Base-by-base conservation (phyloP, 1,140 invertebrate species). In the Planococcus citri region DNA sequence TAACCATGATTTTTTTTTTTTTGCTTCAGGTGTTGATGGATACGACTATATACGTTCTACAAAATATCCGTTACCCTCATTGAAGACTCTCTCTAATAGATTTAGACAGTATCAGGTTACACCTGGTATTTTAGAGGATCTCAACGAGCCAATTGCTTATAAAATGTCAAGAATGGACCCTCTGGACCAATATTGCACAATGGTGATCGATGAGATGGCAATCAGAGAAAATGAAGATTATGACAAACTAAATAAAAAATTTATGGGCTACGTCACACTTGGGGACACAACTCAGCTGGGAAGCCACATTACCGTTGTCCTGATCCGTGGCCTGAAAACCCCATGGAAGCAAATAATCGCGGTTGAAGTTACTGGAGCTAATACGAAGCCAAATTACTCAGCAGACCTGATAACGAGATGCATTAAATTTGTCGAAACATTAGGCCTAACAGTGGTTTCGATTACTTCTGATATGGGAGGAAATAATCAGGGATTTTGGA, bases 381-480 rank as follows among this genome's bases (percentile, higher is more conserved):
- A 27, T 68, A 38, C 33, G 1, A 68, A 38, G 6, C 1, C 10
- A 10, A 8, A 10, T 2, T 6, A 33, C 14, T 12, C 33, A 6
- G n/a, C 2, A 22, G n/a, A 33, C 1, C 20, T 29, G 1, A 33
- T 64, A 9, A 1, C 60, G 1, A 8, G 33, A 21, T 61, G 27
- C n/a, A 67, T 70, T 29, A 29, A 27, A 33, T 67, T 22, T 37
- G 25, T 61, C 14, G 22, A 61, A 37, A 27, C 22, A 4, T 33
- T 17, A 64, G 69, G 58, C 12, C 22, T 64, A 24, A 12, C 12
- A 29, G 60, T 67, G 6, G 8, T 38, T n/a, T 12, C 27, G 20
- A n/a, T 70, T 1, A 29, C 69, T 29, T 70, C 69, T 22, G 69
- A 70, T 64, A 70, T 70, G 69, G 60, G 69, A n/a, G 27, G 29